Evolutionary conservation across 2,888 invertebrate species (phyloP), one percentile per base, ranked within the genome.

Genomic region (Zaprionus obscuricornis): DNA sequence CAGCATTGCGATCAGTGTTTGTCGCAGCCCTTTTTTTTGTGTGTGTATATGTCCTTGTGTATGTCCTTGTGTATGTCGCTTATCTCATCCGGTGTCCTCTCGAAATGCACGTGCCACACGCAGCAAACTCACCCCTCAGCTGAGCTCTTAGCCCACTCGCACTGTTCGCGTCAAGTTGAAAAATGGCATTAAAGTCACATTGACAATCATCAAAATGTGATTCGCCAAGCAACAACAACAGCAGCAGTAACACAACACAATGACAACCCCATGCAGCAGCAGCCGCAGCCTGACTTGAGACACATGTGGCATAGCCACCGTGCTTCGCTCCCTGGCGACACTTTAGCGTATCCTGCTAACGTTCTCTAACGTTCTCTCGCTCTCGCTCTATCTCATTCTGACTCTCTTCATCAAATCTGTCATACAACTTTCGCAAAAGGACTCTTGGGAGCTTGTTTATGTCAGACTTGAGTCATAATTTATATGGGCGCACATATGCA

Each of bases 371-470:
- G 16, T 5, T 6, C 13, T 20, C 20, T 10, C 60, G 39, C 8
- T 5, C 11, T 3, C 4, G 14, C 20, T 6, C 27, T 31, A 18
- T 17, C 17, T 52, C 18, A 4, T 10, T 47, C 63, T 52, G 24
- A 4, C 13, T 47, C 63, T 58, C 82, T 79, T 82, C 82, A 85
- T 82, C 83, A 85, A 89, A 90, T 90, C 89, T 89, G 88, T 89
- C 89, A 89, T 89, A 89, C 86, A 89, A 88, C 73, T 68, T 42
- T 39, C 68, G 66, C 81, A 87, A 88, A 87, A 86, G 87, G 86
- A 85, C 90, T 89, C 90, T 85, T 84, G 90, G 90, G 90, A 89
- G 84, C 86, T 87, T 86, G 87, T 90, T 90, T 89, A 89, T 90
- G 90, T 89, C 90, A 90, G 87, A 82, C 83, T 72, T 66, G 63